Evolutionary conservation across 2,797 vertebrate genomes (phyloP).

Genomic region (Perodicticus potto): DNA sequence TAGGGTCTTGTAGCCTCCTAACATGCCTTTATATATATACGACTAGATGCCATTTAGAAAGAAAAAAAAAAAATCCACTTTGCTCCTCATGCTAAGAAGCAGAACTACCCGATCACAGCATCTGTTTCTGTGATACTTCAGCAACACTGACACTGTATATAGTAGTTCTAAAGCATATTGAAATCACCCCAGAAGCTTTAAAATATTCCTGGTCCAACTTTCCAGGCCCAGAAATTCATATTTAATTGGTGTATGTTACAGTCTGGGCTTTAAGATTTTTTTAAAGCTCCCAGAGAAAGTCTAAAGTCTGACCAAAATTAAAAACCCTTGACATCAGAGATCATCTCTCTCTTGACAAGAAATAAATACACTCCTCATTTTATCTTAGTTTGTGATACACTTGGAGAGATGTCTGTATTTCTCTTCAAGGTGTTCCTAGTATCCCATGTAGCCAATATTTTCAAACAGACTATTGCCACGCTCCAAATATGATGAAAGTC

Average conservation of each 20-base stretch:
- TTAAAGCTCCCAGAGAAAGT: neutral
- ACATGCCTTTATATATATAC: neutral
- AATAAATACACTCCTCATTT: neutral
- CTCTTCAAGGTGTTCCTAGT: neutral
- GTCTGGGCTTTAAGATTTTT: neutral
- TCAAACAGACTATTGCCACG: neutral
- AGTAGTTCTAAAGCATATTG: neutral
- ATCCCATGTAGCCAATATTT: neutral
- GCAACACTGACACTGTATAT: neutral
- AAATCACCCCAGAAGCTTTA: neutral
- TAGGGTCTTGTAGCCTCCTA: neutral
- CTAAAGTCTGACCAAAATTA: neutral
- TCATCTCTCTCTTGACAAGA: neutral
- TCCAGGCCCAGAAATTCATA: neutral
- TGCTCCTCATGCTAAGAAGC: neutral
- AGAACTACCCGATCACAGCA: neutral
- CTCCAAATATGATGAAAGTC: neutral
- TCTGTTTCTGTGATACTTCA: neutral
- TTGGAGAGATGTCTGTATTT: neutral
- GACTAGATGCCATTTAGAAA: neutral
- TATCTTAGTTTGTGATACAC: neutral
- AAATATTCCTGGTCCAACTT: neutral
- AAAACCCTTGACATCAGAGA: neutral
- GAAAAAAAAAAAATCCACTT: neutral
- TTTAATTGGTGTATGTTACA: neutral